Base-by-base conservation (phyloP, 2,113 vertebrate genomes). In the Lepus timidus region DNA sequence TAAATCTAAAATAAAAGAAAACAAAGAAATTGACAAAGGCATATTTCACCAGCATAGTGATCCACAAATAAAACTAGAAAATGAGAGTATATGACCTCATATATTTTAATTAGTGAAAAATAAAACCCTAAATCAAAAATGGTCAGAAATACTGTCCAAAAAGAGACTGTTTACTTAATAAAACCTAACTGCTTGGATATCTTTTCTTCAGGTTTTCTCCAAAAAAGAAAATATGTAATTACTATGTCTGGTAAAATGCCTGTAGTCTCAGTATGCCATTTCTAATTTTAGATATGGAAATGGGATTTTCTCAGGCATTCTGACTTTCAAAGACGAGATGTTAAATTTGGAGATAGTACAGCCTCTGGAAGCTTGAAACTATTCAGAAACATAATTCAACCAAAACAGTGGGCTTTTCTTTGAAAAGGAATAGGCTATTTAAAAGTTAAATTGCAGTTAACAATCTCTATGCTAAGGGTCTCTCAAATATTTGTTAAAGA, bases 211-310 rank as follows among this genome's bases (percentile, higher is more conserved):
- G 3, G 13, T 81, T 89, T 92, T 65, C 85, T 78, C 74, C 67
- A 80, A 95, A 90, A 90, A 49, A 91, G 23, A 96, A 97, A 96
- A 85, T 68, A 76, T 88, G 91, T 88, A 73, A 98, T 92, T 87
- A 97, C 73, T n/a, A 70, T 62, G 94, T 87, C 93, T 85, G 75
- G 80, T 88, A 96, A 88, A 96, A 93, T 73, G 84, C 44, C 91
- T 82, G 74, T 55, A 90, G 64, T 95, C 86, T 71, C 82, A 55
- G 23, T 25, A 73, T 73, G 65, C 84, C 73, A 62, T 81, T 85
- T 88, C 93, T 88, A 97, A 94, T 97, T 95, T 96, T 90, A 97
- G 95, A 93, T 71, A 94, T 95, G 85, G 67, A 88, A 96, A 96
- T 33, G 79, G 70, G 51, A 93, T 84, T 92, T 82, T 75, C 93